These are phyloP conservation scores for Archaeoteleia sp. DNA, from an alignment of 2,888 invertebrate species.

Conservation along the genomic window DNA sequence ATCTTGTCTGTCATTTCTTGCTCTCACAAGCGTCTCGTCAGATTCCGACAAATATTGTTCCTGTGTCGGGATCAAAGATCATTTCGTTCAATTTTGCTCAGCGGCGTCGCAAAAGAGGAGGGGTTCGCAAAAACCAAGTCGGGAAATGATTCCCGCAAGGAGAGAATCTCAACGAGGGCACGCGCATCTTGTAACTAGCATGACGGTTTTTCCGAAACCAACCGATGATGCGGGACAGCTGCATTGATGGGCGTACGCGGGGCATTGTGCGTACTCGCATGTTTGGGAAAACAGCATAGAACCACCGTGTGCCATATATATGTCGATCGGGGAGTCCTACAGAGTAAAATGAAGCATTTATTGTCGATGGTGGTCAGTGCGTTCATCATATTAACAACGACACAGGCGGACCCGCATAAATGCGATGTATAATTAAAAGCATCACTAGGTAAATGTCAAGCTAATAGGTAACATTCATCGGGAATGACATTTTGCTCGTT, in stretches of 20 bases:
- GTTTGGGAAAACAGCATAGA: conserved; percentile 31
- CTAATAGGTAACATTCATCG: no score
- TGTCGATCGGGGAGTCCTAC: not conserved
- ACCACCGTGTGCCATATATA: conserved; percentile 4
- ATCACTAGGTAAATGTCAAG: not conserved
- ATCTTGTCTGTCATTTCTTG: no score
- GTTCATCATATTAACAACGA: not conserved
- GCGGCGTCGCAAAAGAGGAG: not conserved
- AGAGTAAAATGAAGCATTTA: not conserved
- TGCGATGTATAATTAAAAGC: conserved; percentile 22
- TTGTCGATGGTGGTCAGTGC: not conserved
- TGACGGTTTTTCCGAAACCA: conserved; percentile 54
- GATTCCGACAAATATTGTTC: conserved; percentile 51
- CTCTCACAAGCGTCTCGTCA: no score
- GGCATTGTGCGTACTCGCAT: conserved; percentile 23
- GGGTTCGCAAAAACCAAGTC: not conserved
- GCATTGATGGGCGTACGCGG: conserved; percentile 37
- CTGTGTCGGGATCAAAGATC: conserved; percentile 32
- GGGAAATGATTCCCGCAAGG: conserved; percentile 28
- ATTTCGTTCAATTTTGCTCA: conserved; percentile 23
- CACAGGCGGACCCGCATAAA: conserved; percentile 29
- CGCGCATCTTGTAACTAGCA: conserved; percentile 25
- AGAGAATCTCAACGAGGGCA: conserved; percentile 3
- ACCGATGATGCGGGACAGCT: conserved; percentile 68
- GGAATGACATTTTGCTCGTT: no score